A percentile compares a stretch with the other conserved stretches of the same genome.
phyloP scores from a whole-genome alignment of 2,888 invertebrate genomes.

The Orthonevra nobilis region DNA sequence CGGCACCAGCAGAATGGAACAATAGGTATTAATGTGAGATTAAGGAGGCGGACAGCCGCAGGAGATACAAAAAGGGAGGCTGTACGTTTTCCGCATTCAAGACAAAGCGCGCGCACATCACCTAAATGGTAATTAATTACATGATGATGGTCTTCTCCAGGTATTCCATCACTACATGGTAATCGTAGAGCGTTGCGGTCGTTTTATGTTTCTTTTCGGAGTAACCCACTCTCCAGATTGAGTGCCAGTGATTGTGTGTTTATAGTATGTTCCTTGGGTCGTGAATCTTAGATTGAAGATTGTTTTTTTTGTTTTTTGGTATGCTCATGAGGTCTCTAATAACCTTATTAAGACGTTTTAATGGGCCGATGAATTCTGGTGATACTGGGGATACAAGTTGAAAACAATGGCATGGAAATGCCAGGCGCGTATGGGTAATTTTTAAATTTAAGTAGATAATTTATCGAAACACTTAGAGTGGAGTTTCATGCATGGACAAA shows the following conservation, averaged over 20 bases:
- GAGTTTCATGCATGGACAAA: slow-evolving; percentile 22
- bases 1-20: slow-evolving; percentile 35
- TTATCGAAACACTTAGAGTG: slow-evolving; percentile 21
- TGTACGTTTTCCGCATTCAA: slow-evolving; percentile 24
- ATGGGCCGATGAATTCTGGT: slow-evolving; percentile 19
- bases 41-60: slow-evolving; percentile 51
- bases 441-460: slow-evolving; percentile 22
- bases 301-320: not conserved
- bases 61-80: slow-evolving; percentile 18
- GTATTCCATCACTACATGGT: slow-evolving; percentile 61
- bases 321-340: slow-evolving; percentile 42
- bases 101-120: slow-evolving; percentile 17
- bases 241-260: slow-evolving; percentile 27
- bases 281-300: slow-evolving; percentile 13
- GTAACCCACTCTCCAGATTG: not conserved
- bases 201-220: not conserved
- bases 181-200: slow-evolving; percentile 52
- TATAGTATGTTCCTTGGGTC: not conserved
- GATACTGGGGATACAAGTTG: not conserved
- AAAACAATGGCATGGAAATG: not conserved
- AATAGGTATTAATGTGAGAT: slow-evolving; percentile 55
- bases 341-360: slow-evolving; percentile 52
- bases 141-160: slow-evolving; percentile 45
- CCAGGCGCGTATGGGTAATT: not conserved
- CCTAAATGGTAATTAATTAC: slow-evolving; percentile 59